Conservation (phyloP, 2,113 vertebrate species). For the Cyphomyrus discorhynchus region DNA sequence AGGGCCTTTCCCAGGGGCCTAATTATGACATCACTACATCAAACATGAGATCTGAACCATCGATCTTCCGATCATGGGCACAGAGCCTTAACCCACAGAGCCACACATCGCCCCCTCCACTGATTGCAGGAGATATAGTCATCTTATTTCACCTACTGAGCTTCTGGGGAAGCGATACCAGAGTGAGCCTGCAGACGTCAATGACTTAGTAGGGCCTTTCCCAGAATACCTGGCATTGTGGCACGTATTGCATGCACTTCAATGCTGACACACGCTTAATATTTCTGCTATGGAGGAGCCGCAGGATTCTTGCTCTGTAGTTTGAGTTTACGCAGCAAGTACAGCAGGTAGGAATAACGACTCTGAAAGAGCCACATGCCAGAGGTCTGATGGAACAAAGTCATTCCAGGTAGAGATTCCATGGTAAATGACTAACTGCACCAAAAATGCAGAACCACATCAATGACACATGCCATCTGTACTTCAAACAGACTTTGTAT, state of each 20-base stretch:
- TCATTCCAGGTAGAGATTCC: not conserved
- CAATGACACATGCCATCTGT: not conserved
- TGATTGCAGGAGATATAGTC: not conserved
- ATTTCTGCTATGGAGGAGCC: not conserved
- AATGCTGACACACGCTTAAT: not conserved
- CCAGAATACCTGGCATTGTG: not conserved
- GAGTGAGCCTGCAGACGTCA: not conserved
- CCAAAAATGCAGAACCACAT: not conserved
- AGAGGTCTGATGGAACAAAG: not conserved
- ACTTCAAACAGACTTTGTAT: not conserved
- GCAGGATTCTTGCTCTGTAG: not conserved
- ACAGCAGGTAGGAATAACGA: not conserved
- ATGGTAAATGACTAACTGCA: not conserved
- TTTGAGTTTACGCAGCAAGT: not conserved
- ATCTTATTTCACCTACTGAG: not conserved
- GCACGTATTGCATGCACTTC: not conserved
- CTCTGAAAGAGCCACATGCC: not conserved
- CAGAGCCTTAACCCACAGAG: not conserved
- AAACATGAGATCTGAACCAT: not conserved
- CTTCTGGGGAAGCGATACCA: not conserved
- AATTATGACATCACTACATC: not conserved
- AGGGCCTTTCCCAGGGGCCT: not conserved
- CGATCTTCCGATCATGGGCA: not conserved
- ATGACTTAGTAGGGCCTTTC: not conserved
- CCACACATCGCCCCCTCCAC: not conserved